A percentile compares a stretch with the other conserved stretches of the same genome.
Evolutionary conservation across 2,888 invertebrate genomes (phyloP).

Genomic region (Argyra leucocephala): DNA sequence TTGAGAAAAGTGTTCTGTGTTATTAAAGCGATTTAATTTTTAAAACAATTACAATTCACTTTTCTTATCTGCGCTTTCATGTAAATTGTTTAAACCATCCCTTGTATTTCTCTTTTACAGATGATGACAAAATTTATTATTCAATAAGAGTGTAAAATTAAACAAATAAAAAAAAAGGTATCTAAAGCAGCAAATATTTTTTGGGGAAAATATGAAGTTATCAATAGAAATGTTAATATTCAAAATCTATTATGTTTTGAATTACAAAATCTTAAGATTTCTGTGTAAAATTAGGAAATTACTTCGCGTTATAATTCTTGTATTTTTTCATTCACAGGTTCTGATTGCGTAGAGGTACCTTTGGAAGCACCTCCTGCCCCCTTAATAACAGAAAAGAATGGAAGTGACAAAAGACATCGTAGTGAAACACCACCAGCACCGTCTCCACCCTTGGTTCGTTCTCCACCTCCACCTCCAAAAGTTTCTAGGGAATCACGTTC

Average conservation of each 20-base stretch:
- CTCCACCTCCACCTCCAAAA: conserved; percentile 31
- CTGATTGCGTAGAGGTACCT: conserved; percentile 43
- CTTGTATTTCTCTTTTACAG: conserved; percentile 14
- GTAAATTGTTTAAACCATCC: conserved; percentile 1
- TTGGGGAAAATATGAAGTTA: conserved; percentile 5
- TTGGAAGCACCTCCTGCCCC: conserved; percentile 29
- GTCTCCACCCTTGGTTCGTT: conserved; percentile 14
- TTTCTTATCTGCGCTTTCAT: conserved; percentile 2
- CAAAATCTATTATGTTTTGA: background rate
- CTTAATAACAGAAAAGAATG: conserved; percentile 11
- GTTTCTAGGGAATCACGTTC: conserved; percentile 26
- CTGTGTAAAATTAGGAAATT: conserved; percentile 16
- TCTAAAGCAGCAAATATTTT: background rate
- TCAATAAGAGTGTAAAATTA: background rate
- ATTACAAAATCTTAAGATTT: background rate
- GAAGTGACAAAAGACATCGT: conserved; percentile 14
- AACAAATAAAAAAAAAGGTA: background rate
- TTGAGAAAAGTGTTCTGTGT: background rate
- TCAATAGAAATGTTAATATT: too few relatives aligned
- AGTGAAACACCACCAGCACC: conserved; percentile 14
- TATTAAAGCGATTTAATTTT: conserved; percentile 2
- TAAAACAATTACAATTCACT: background rate
- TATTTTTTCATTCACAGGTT: conserved; percentile 34
- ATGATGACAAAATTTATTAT: conserved; percentile 10
- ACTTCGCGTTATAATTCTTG: conserved; percentile 7